Conservation (phyloP, 2,888 invertebrate genomes). For the Drosophila quinaria region DNA sequence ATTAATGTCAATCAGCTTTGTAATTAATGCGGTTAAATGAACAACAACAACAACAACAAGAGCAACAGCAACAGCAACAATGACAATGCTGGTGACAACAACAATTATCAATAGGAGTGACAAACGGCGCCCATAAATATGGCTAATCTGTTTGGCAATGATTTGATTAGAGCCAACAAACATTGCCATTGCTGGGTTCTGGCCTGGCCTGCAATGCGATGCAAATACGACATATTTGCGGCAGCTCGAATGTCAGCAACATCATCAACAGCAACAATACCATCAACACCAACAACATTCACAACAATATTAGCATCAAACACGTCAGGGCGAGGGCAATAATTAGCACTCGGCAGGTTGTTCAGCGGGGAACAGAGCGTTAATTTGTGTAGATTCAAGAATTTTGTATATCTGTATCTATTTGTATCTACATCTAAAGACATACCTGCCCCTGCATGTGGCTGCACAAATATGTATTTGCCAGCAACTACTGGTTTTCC, state of each 20-base stretch:
- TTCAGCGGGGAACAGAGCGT: neutral
- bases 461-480: constrained; percentile 24
- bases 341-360: constrained; percentile 65
- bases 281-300: constrained; percentile 8
- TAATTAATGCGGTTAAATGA: constrained; percentile 69
- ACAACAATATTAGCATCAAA: constrained; percentile 15
- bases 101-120: constrained; percentile 38
- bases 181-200: constrained; percentile 15
- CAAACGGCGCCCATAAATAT: constrained; percentile 66
- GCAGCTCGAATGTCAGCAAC: constrained; percentile 62
- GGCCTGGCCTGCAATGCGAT: constrained; percentile 13
- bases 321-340: constrained; percentile 33
- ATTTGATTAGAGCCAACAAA: constrained; percentile 65
- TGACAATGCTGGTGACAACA: constrained; percentile 14
- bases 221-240: constrained; percentile 56
- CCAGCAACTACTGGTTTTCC: constrained; percentile 47
- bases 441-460: neutral
- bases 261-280: constrained; percentile 50
- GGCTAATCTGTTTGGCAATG: constrained; percentile 77
- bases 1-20: constrained; percentile 74
- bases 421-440: constrained; percentile 14
- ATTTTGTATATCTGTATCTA: constrained; percentile 23
- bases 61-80: constrained; percentile 22
- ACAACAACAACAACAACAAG: constrained; percentile 17
- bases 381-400: constrained; percentile 28